Conservation (phyloP, 1,140 invertebrate genomes). For the Campodea augens region DNA sequence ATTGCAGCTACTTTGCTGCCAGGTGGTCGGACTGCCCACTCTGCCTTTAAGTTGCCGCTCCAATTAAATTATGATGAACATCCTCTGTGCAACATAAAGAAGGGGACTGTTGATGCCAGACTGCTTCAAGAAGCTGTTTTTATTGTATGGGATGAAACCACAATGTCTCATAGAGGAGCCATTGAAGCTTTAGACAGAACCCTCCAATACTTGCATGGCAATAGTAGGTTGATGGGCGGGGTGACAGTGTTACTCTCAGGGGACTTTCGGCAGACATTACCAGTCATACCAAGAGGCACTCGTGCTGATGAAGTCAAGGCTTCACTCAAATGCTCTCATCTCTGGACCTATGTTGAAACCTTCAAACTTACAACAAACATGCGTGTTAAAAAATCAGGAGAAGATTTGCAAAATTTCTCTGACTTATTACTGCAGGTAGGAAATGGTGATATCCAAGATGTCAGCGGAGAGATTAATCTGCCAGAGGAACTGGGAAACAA, state of each 20-base stretch:
- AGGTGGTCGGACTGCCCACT: constrained; percentile 30
- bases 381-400: constrained; percentile 5
- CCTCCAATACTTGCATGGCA: constrained; percentile 3
- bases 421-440: constrained; percentile 1
- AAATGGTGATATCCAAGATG: not conserved
- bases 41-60: constrained; percentile 26
- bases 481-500: not conserved
- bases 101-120: constrained; percentile 15
- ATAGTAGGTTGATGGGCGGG: constrained; percentile 9
- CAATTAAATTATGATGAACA: constrained; percentile 15
- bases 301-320: constrained; percentile 20
- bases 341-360: constrained; percentile 14
- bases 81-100: constrained; percentile 15
- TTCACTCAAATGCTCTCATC: constrained; percentile 18
- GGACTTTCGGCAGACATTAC: constrained; percentile 28
- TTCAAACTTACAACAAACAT: constrained; percentile 15
- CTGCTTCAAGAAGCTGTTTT: constrained; percentile 17
- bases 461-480: not conserved
- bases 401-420: constrained; percentile 10
- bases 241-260: constrained; percentile 17
- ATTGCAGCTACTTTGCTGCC: constrained; percentile 31
- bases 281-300: constrained; percentile 23
- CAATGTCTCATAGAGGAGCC: constrained; percentile 17
- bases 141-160: constrained; percentile 15
- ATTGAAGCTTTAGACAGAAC: constrained; percentile 16